phyloP scores from a whole-genome alignment of 2,113 vertebrate genomes.

The Hemicordylus capensis region DNA sequence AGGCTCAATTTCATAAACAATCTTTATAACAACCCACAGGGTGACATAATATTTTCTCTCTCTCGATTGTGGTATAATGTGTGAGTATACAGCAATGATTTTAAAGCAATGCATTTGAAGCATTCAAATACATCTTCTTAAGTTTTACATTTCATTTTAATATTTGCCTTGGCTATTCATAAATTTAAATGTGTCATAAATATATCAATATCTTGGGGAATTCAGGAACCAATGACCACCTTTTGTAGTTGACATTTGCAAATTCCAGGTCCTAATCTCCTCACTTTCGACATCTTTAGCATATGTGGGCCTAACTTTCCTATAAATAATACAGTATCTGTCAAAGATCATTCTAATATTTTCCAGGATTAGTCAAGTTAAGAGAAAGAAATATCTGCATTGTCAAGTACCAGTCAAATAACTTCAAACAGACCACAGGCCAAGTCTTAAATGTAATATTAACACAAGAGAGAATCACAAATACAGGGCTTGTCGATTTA shows the following conservation, averaged over 20 bases:
- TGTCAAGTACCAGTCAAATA: not conserved
- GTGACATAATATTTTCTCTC: constrained; percentile 75
- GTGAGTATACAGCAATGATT: constrained; percentile 64
- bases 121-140: constrained; percentile 64
- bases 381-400: not conserved
- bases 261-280: not conserved
- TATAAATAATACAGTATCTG: not conserved
- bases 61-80: constrained; percentile 65
- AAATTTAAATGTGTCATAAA: constrained; percentile 39
- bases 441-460: not conserved
- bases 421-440: not conserved
- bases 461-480: constrained; percentile 1
- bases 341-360: not conserved
- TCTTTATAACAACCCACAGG: constrained; percentile 80
- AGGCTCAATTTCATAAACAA: constrained; percentile 81
- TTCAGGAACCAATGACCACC: constrained; percentile 36
- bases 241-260: constrained; percentile 26
- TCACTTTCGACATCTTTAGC: not conserved
- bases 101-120: constrained; percentile 60
- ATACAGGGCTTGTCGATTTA: not conserved
- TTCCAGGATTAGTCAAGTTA: not conserved
- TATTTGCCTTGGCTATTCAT: constrained; percentile 46
- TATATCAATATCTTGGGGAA: constrained; percentile 28
- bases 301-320: not conserved
- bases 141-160: constrained; percentile 58